phyloP scores from a whole-genome alignment of 2,888 invertebrate species.

The Hirudinaria manillensis region DNA sequence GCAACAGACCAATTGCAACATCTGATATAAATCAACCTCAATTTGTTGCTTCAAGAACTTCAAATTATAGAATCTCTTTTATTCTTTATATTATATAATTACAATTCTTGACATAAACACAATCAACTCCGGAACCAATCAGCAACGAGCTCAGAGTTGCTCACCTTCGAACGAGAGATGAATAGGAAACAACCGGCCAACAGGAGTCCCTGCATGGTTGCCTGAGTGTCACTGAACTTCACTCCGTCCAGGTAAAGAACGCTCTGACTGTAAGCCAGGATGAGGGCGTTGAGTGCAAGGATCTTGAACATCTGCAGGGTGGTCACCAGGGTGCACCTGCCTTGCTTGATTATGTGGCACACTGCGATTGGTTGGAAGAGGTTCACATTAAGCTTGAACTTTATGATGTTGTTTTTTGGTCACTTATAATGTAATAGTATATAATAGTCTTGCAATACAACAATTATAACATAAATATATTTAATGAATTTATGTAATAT shows the following conservation, averaged over 20 bases:
- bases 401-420: too few species aligned
- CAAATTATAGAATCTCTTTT: too few species aligned
- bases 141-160: too few species aligned
- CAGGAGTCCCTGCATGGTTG: constrained; percentile 89
- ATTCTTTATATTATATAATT: too few species aligned
- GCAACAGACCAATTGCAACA: too few species aligned
- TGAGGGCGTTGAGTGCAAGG: constrained; percentile 89
- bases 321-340: constrained; percentile 94
- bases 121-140: too few species aligned
- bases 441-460: background rate
- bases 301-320: constrained; percentile 99
- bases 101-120: too few species aligned
- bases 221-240: constrained; percentile 94
- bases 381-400: background rate
- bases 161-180: constrained; percentile 90
- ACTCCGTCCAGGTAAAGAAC: constrained; percentile 95
- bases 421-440: too few species aligned
- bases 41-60: too few species aligned
- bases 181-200: constrained; percentile 95
- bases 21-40: too few species aligned
- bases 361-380: constrained; percentile 24
- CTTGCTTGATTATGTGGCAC: constrained; percentile 98
- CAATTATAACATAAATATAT: background rate
- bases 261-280: constrained; percentile 95
- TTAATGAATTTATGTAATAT: background rate